Base-by-base conservation (phyloP, 2,113 vertebrate species). In the Ameiurus melas region DNA sequence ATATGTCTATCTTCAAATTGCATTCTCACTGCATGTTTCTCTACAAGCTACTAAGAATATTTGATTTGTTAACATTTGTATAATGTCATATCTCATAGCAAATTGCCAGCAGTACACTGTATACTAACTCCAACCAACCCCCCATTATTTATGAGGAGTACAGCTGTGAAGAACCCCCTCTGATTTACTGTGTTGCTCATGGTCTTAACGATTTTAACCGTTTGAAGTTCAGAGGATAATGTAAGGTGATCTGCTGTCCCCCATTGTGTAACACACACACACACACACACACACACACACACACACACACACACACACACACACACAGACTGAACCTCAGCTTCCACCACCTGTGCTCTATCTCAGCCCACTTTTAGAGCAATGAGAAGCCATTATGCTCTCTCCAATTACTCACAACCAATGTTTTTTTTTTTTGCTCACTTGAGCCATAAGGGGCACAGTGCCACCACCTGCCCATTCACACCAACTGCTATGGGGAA, bases 161-260 rank as follows among this genome's bases (percentile, higher is more conserved):
- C 94, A 94, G 94, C 94, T 94, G 94, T 91, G 93, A 91, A 91
- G 84, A 73, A 91, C 92, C 90, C 89, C 89, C 84, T 92, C 91
- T 94, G 94, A 94, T 95, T 95, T 94, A 95, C 92, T 91, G 92
- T 88, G 91, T 85, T 68, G 92, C 90, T 91, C 92, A 94, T 92
- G 90, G 90, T 86, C 92, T 94, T 95, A 95, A 95, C 94, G 94
- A 94, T 93, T 90, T 95, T 94, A 94, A 94, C 94, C 92, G 94
- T 94, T 95, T 94, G 90, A 94, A 94, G 93, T 93, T 86, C 43
- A 14, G 71, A 86, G 91, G 90, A 93, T 94, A 94, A 93, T 93
- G 94, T 93, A 94, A 93, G 88, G 91, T 90, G 92, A 95, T 95
- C 93, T 92, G 91, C 89, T 93, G 83, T 89, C 92, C 62, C 85